Evolutionary conservation across 2,888 invertebrate species (phyloP), one percentile per base, ranked within the genome.

Genomic region (Monochamus alternatus): DNA sequence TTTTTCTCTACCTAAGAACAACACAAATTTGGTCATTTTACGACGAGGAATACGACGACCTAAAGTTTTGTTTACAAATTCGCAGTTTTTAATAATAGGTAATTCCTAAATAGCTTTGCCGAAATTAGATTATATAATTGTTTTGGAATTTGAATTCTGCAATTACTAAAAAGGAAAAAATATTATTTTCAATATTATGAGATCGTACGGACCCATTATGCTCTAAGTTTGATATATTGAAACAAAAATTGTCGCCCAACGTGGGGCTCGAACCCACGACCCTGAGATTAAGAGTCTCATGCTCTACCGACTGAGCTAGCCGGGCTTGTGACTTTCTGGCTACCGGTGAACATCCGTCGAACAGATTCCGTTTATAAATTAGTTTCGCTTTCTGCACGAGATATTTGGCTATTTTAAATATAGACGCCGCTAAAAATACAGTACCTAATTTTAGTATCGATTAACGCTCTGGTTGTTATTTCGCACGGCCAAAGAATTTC

Each of bases 201-300:
- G n/a, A n/a, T n/a, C n/a, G n/a, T n/a, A n/a, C n/a, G n/a, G n/a
- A n/a, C n/a, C n/a, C n/a, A n/a, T n/a, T 5, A 38, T 38, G 5
- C 38, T 5, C 5, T 38, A 38, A 5, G 38, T 22, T 22, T 22
- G 22, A 22, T 1, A 1, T 22, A 22, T 1, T 38, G 38, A 38
- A 9, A 47, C 5, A 47, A 47, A 47, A 47, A 47, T 8, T 47
- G 10, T 7, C 47, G 47, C 47, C 47, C 47, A 47, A 47, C 89
- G 90, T 90, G 90, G 90, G 90, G 90, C 90, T 90, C 91, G 91
- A 91, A 91, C 90, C 90, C 90, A 90, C 90, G 90, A 91, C 91
- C 90, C 90, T 89, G 90, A 89, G 90, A 90, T 91, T 90, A 90
- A 91, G 90, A 90, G 89, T 90, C 89, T 89, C 89, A 88, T 90